Conservation (phyloP, 2,888 invertebrate species). For the Julus scanicus region DNA sequence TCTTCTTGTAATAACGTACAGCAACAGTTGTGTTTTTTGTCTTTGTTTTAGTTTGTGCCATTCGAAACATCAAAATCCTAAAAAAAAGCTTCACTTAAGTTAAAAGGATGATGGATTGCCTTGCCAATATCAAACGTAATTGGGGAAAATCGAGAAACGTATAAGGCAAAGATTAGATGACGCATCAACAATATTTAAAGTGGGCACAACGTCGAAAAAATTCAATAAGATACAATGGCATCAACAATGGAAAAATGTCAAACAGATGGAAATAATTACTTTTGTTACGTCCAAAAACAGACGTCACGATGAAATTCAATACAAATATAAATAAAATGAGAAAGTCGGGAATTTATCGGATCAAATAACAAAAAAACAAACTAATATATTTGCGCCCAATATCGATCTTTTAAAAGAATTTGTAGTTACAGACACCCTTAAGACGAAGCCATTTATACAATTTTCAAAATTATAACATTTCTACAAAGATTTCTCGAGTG, state of each 20-base stretch:
- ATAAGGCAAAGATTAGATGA: constrained; percentile 34
- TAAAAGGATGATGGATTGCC: constrained; percentile 44
- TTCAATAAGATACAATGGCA: not conserved
- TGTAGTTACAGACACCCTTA: no score
- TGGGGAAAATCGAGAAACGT: constrained; percentile 40
- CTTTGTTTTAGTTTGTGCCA: not conserved
- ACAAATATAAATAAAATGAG: not conserved
- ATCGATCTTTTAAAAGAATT: not conserved
- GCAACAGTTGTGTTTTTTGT: constrained; percentile 12
- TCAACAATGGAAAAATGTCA: not conserved
- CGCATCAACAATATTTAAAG: constrained; percentile 47
- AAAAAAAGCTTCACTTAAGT: constrained; percentile 9
- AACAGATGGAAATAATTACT: constrained; percentile 11
- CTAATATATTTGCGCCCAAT: not conserved
- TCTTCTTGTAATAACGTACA: not conserved
- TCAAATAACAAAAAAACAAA: constrained; percentile 13
- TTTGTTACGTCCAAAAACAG: not conserved
- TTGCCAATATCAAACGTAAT: constrained; percentile 45
- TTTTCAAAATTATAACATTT: no score
- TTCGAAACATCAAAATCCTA: not conserved
- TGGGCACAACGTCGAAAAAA: not conserved
- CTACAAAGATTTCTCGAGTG: no score
- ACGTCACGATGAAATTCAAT: not conserved
- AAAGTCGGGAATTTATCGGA: not conserved
- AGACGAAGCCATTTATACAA: no score